A percentile compares a stretch with the other conserved stretches of the same genome.
Conservation (phyloP, 2,888 invertebrate genomes). For the Tipula confusa region DNA sequence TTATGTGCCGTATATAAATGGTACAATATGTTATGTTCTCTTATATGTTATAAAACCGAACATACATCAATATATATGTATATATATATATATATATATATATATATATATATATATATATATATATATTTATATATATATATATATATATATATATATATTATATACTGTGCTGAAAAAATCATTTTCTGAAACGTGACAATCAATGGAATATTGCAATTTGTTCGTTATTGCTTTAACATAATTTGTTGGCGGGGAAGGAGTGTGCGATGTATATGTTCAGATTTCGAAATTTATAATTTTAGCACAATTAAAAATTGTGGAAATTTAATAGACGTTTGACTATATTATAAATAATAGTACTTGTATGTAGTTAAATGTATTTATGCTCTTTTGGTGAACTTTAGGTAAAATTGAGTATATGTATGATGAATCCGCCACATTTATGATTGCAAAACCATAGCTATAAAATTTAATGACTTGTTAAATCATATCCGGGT, state of each 20-base stretch:
- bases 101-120: no score
- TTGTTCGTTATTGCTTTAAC: neutral
- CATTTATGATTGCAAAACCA: neutral
- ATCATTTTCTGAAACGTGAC: conserved; percentile 1
- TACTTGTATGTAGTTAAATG: neutral
- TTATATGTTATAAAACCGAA: no score
- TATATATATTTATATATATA: neutral
- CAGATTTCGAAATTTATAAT: neutral
- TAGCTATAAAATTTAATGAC: neutral
- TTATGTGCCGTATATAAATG: no score
- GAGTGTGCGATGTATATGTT: no score
- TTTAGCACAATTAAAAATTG: neutral
- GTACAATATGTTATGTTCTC: no score
- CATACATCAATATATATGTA: no score
- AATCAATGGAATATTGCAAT: neutral
- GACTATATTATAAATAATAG: neutral
- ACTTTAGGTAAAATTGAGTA: neutral
- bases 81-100: no score
- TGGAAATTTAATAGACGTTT: neutral
- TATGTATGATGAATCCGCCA: neutral
- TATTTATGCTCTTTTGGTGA: neutral
- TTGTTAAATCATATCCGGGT: conserved; percentile 12
- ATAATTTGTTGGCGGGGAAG: no score
- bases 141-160: neutral
- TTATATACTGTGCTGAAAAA: neutral